These are phyloP conservation scores for Microctonus hyperodae DNA, from an alignment of 2,888 invertebrate species.

Conservation along the genomic window DNA sequence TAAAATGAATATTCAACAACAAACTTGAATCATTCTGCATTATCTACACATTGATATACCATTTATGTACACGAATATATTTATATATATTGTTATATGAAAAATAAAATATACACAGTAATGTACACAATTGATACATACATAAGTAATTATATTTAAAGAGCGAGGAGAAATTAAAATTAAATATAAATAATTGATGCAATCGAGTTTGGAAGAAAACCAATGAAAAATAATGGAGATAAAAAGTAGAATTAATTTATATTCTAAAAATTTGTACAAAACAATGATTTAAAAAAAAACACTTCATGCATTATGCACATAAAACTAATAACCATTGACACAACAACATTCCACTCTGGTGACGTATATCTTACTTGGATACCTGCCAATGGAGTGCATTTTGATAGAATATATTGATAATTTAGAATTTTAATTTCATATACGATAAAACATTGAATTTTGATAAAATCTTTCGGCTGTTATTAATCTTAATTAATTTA, in stretches of 20 bases:
- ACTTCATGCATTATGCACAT: conserved; percentile 43
- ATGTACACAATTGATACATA: no score
- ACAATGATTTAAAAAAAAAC: conserved; percentile 20
- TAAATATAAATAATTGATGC: neutral
- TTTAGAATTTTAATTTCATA: conserved; percentile 35
- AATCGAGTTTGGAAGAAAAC: conserved; percentile 28
- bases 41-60: neutral
- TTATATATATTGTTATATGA: neutral
- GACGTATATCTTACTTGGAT: conserved; percentile 52
- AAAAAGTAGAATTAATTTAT: neutral
- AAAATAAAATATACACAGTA: neutral
- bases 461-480: conserved; percentile 13
- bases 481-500: neutral
- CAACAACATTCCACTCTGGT: conserved; percentile 40
- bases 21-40: neutral
- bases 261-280: conserved; percentile 12
- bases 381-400: conserved; percentile 54
- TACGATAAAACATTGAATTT: neutral
- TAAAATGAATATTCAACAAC: neutral
- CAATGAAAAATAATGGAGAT: conserved; percentile 6
- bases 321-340: conserved; percentile 39
- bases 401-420: conserved; percentile 46
- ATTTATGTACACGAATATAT: neutral
- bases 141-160: neutral
- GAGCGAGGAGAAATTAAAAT: neutral